Evolutionary conservation across 2,113 vertebrate species (phyloP), one percentile per base, ranked within the genome.

Genomic region (Cinclus cinclus): DNA sequence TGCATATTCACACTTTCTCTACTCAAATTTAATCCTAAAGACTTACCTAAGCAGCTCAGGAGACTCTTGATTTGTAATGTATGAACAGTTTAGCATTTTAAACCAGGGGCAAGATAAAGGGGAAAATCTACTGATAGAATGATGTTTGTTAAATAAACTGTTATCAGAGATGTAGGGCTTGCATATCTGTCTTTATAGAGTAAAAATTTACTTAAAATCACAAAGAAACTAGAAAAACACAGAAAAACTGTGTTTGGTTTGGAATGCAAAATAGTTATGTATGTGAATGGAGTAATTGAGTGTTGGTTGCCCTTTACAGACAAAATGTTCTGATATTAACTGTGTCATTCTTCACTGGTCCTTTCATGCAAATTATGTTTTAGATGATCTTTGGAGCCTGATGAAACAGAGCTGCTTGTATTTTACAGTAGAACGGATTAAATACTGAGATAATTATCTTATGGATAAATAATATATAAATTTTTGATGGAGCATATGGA

Each of bases 291-390:
- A 56, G 6, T 78, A 78, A 81, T 41, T 75, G 49, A 47, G 49
- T 78, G 37, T 42, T 0, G 0, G 44, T 89, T 93, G 87, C 94
- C 55, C 64, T 96, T 88, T 95, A 85, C 59, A 63, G 47, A 82
- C 67, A 95, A 89, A 83, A 79, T 24, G 25, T 83, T 75, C 37
- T 89, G 90, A 47, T 95, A 79, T 35, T 92, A 97, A 68, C 88
- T 28, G 56, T 84, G 60, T 80, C 35, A 90, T 94, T 97, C 92
- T 93, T 74, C 39, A 68, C 9, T 81, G 42, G 82, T 75, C 23
- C 73, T 89, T 94, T 81, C 41, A 69, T 50, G 67, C 41, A 82
- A 82, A 92, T 83, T 74, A 24, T n/a, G 13, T 21, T 62, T 91
- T 92, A 80, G 87, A 73, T 96, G 47, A 50, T 90, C 87, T 79